These are phyloP conservation scores for Lophochroa leadbeateri DNA, from an alignment of 2,113 vertebrate species.

Conservation along the genomic window DNA sequence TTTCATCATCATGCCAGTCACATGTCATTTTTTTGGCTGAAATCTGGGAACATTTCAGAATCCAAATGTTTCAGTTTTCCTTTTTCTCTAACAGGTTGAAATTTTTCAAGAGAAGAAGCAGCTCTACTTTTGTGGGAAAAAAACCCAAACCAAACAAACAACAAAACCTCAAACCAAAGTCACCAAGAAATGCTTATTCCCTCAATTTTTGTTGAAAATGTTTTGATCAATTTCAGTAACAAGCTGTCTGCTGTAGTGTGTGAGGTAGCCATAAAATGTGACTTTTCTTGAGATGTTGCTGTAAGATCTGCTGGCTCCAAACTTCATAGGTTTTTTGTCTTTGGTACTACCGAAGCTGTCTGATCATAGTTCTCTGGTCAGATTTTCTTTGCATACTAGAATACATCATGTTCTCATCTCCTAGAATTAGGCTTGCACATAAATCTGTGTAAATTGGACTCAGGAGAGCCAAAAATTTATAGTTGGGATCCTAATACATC, in stretches of 20 bases:
- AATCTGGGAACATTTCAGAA: neutral
- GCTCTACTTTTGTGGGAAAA: neutral
- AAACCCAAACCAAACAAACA: neutral
- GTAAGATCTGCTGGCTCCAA: neutral
- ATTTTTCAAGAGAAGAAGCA: neutral
- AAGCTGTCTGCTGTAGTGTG: neutral
- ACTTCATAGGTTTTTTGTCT: neutral
- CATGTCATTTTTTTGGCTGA: neutral
- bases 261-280: neutral
- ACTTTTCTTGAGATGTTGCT: neutral
- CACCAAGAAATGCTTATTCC: neutral
- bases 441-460: neutral
- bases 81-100: neutral
- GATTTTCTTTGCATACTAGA: neutral
- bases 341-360: neutral
- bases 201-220: neutral
- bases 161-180: neutral
- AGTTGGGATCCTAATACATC: neutral
- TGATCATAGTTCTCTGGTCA: neutral
- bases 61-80: neutral
- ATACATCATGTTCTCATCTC: fast-evolving
- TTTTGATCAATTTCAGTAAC: neutral
- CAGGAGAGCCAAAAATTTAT: neutral
- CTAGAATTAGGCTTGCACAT: neutral
- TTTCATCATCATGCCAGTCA: neutral